Evolutionary conservation across 2,797 vertebrate species (phyloP), one percentile per base, ranked within the genome.

Genomic region (Clarias laeviceps): DNA sequence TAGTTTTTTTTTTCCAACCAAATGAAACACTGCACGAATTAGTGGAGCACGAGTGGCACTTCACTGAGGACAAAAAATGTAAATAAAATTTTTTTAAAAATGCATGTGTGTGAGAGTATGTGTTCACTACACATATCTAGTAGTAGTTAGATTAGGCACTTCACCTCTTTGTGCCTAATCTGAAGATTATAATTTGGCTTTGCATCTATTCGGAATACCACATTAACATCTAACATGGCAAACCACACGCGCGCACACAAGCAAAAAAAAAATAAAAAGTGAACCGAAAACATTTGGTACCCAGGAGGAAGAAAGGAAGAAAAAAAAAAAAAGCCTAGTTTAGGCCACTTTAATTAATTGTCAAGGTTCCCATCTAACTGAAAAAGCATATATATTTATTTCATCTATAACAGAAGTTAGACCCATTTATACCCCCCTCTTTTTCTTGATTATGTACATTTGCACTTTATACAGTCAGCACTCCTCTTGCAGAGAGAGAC

Each of bases 381-480:
- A 94, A 94, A 93, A 96, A 93, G 94, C 94, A 94, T 94, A 96
- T 95, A 96, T 95, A 93, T 91, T 95, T 93, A 95, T 95, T 87
- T 83, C 0, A 86, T 95, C 96, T 95, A 96, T 92, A 94, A 95
- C 95, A 97, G 93, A 96, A 97, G 95, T 96, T 95, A 97, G 95
- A 95, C 93, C 93, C 94, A 96, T 97, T 96, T 96, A 97, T 97
- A 96, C 94, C 96, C 97, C 97, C 96, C 95, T 93, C 95, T 92
- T 97, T 94, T 96, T 96, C 96, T 96, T 96, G 96, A 97, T 96
- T 97, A 97, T 97, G 83, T 95, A 95, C 94, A 98, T 96, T 96
- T 97, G 96, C 93, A 97, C 95, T 97, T 97, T 97, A 96, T 97
- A 98, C 97, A 97, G 93, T 96, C 96, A 96, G 96, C 96, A 96